Conservation (phyloP, 2,888 invertebrate genomes). For the Athalia cordata region DNA sequence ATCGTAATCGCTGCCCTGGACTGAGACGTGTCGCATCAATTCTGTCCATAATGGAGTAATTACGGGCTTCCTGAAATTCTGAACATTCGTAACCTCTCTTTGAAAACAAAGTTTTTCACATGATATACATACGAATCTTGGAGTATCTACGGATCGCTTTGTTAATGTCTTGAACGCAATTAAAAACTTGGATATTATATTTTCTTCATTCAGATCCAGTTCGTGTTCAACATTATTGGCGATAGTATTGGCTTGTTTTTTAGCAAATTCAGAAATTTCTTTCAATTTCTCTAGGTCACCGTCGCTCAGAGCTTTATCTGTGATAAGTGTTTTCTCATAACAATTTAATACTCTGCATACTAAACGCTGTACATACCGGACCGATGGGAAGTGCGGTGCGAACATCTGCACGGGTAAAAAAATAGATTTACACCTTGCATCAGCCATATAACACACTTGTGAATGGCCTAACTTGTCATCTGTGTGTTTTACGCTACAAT, state of each 20-base stretch:
- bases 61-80: slow-evolving; percentile 52
- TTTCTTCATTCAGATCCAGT: too few species aligned
- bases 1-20: not conserved
- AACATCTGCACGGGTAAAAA: slow-evolving; percentile 50
- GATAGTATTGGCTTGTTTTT: slow-evolving; percentile 34
- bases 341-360: slow-evolving; percentile 38
- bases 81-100: too few species aligned
- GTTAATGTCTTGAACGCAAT: slow-evolving; percentile 49
- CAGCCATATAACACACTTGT: slow-evolving; percentile 42
- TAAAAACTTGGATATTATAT: slow-evolving; percentile 43
- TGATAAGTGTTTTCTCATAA: not conserved
- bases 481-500: not conserved
- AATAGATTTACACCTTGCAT: slow-evolving; percentile 47
- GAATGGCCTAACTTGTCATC: slow-evolving; percentile 11
- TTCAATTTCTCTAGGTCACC: slow-evolving; percentile 29
- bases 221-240: slow-evolving; percentile 20
- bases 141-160: not conserved
- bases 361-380: slow-evolving; percentile 48
- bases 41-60: slow-evolving; percentile 53
- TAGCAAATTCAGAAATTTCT: slow-evolving; percentile 3
- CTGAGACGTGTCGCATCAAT: slow-evolving; percentile 35
- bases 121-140: not conserved
- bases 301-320: slow-evolving; percentile 46
- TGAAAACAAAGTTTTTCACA: not conserved
- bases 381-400: slow-evolving; percentile 50